phyloP scores from a whole-genome alignment of 2,888 invertebrate genomes.

The Empis livida region DNA sequence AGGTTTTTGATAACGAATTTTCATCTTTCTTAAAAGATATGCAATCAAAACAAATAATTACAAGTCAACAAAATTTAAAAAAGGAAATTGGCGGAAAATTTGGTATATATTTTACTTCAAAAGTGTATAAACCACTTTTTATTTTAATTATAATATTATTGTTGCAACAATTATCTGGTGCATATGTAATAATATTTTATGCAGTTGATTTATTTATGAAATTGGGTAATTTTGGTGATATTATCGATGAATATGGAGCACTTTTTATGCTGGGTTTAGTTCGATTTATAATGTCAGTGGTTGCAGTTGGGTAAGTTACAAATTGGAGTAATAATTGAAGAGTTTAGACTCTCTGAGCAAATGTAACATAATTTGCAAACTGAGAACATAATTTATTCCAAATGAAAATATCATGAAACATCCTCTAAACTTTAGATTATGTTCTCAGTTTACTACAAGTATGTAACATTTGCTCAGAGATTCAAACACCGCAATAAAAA shows the following conservation, averaged over 20 bases:
- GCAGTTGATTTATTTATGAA: slow-evolving; percentile 15
- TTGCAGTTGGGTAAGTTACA: slow-evolving; percentile 30
- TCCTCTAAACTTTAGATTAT: no score
- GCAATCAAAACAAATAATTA: not conserved
- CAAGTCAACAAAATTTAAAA: not conserved
- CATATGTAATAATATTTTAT: slow-evolving; percentile 45
- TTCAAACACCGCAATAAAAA: no score
- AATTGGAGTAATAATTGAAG: no score
- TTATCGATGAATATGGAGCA: slow-evolving; percentile 16
- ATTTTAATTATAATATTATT: slow-evolving; percentile 38
- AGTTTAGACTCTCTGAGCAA: no score
- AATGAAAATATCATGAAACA: no score
- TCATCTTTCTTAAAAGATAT: not conserved
- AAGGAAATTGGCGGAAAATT: not conserved
- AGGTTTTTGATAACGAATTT: slow-evolving; percentile 9
- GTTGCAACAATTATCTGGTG: slow-evolving; percentile 44
- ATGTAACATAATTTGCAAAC: no score
- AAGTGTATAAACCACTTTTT: slow-evolving; percentile 39
- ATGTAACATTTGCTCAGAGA: no score
- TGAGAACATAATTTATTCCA: no score
- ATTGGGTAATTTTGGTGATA: slow-evolving; percentile 15
- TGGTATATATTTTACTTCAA: slow-evolving; percentile 15
- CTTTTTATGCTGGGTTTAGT: slow-evolving; percentile 13
- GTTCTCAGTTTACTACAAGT: no score
- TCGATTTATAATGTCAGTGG: slow-evolving; percentile 40